Base-by-base conservation (phyloP, 1,140 invertebrate species). In the Hydropsyche tenuis region DNA sequence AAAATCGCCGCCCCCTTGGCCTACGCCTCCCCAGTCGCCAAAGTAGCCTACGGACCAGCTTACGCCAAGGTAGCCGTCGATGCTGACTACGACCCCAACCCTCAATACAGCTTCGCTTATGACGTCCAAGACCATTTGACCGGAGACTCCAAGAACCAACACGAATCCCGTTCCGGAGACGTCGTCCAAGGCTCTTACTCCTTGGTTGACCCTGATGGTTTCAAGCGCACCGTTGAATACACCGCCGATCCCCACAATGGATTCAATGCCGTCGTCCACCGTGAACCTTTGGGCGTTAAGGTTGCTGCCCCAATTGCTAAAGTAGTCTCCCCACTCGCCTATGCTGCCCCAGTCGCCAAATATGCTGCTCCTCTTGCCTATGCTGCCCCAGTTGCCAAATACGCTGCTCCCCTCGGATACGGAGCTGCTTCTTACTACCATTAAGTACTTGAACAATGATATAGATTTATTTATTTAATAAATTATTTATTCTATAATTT, bases 141-240 rank as follows among this genome's bases (percentile, higher is more conserved):
- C 48, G 87, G 89, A n/a, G 88, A 89, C 77, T 84, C 85, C 77
- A 89, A 89, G 80, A 86, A 84, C 73, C 87, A 88, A 80, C 82
- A 87, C 65, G 88, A 89, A 80, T 84, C 81, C 23, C 82, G 87
- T 3, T 82, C 85, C 69, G 88, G 88, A 51, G 87, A 88, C 75
- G 82, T 88, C 46, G 87, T 88, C 12, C 83, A 87, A 77, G 88
- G 87, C 72, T 81, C 81, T 53, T 87, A 88, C 79, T 85, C 84
- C 9, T 77, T 88, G 3, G 80, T 86, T 45, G 87, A 88, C 77
- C 82, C 87, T 1, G 87, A 89, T 78, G 88, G 88, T 62, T 85
- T 83, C 76, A 85, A 85, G 73, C 83, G 88, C 72, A 88, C 84
- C 48, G 87, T 88, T 3, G 86, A 87, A 74, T 88, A 89, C 80